Evolutionary conservation across 2,888 invertebrate species (phyloP).

Genomic region (Archips xylosteana): DNA sequence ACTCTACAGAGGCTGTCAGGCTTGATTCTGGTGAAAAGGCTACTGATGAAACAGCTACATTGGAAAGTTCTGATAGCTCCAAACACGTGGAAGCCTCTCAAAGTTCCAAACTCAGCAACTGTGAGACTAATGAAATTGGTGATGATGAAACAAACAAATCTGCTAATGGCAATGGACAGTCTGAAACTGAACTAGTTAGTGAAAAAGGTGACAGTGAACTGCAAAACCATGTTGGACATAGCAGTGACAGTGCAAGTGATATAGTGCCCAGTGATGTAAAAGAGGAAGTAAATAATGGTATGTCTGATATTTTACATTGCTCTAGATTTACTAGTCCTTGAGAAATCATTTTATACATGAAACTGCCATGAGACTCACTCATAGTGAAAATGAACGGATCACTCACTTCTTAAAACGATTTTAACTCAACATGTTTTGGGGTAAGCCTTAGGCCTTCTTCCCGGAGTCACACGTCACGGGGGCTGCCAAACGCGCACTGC

Average conservation of each 20-base stretch:
- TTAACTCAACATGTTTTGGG: no score
- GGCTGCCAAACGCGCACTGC: no score
- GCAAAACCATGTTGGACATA: slow-evolving; percentile 71
- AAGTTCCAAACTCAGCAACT: slow-evolving; percentile 41
- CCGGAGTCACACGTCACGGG: no score
- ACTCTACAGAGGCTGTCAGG: slow-evolving; percentile 52
- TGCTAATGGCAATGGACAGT: slow-evolving; percentile 39
- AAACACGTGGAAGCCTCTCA: slow-evolving; percentile 41
- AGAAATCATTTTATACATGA: no score
- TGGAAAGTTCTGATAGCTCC: background rate
- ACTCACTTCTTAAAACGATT: no score
- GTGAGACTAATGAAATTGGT: slow-evolving; percentile 39
- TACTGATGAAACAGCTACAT: slow-evolving; percentile 18
- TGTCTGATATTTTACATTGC: slow-evolving; percentile 29
- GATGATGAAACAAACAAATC: slow-evolving; percentile 46
- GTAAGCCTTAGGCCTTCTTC: no score
- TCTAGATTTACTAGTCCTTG: background rate
- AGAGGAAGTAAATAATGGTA: slow-evolving; percentile 51
- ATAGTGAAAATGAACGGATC: no score
- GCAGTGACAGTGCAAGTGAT: slow-evolving; percentile 50
- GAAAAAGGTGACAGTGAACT: slow-evolving; percentile 54
- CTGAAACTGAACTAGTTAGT: slow-evolving; percentile 49
- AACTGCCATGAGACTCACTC: no score
- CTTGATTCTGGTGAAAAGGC: slow-evolving; percentile 47
- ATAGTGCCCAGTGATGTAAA: slow-evolving; percentile 51